Conservation (phyloP, 2,113 vertebrate species). For the Lynx canadensis region DNA sequence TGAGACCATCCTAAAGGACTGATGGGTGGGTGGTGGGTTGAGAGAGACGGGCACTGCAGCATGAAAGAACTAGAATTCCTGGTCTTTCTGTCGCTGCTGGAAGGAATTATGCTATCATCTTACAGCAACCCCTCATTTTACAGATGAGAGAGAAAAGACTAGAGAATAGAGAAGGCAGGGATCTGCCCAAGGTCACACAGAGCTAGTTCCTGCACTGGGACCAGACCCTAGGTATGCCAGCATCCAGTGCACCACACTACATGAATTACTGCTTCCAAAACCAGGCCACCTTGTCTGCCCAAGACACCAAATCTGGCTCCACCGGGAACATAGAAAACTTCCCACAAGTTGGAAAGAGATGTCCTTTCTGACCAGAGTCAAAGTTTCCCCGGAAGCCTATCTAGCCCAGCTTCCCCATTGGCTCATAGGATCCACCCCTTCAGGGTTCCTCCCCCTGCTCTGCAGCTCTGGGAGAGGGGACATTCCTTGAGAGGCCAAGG, state of each 20-base stretch:
- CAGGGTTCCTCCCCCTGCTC: background rate
- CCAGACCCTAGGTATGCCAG: background rate
- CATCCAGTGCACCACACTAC: background rate
- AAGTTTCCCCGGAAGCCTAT: background rate
- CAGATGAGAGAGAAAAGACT: background rate
- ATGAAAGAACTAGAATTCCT: background rate
- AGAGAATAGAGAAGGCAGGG: background rate
- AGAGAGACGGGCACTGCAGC: background rate
- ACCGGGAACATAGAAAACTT: background rate
- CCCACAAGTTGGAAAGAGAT: background rate
- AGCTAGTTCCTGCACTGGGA: background rate
- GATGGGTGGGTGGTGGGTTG: background rate
- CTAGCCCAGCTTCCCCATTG: constrained; percentile 60
- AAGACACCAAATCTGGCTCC: background rate
- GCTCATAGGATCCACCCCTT: constrained; percentile 44
- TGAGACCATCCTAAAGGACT: background rate
- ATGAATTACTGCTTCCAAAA: background rate
- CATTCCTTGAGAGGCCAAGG: background rate
- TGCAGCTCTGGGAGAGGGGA: background rate
- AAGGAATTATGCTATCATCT: background rate
- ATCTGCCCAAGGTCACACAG: background rate
- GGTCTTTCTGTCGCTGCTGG: background rate
- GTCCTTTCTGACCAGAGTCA: constrained; percentile 42
- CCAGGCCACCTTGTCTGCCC: background rate
- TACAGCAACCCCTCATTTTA: background rate